Evolutionary conservation across 2,113 vertebrate species (phyloP).

Genomic region (Grus americana): DNA sequence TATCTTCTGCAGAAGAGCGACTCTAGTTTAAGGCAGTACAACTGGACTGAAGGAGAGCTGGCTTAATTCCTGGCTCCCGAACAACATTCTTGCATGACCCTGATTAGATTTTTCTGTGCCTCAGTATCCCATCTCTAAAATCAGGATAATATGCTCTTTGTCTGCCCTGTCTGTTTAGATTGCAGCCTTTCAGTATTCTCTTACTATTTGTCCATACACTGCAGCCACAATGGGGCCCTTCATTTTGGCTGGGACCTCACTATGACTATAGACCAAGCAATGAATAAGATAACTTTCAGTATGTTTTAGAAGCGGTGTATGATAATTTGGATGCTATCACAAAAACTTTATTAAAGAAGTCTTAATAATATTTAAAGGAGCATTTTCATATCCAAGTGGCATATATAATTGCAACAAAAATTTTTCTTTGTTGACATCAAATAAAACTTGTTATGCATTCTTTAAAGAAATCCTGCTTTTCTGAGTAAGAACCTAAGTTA

Average conservation of each 20-base stretch:
- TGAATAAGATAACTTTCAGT: not conserved
- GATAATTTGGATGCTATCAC: not conserved
- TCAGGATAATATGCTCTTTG: conserved; percentile 57
- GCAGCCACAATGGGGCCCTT: conserved; percentile 37
- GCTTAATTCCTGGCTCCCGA: conserved; percentile 22
- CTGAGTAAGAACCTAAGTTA: not conserved
- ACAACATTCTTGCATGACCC: conserved; percentile 39
- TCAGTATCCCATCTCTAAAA: conserved; percentile 64
- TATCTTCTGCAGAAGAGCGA: not conserved
- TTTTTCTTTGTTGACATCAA: not conserved
- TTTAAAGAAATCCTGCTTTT: not conserved
- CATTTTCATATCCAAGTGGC: not conserved
- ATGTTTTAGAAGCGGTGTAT: not conserved
- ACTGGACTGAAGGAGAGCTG: not conserved
- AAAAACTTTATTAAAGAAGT: not conserved
- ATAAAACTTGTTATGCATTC: not conserved
- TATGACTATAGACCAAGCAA: not conserved
- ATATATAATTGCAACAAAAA: not conserved
- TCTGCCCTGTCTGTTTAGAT: conserved; percentile 48
- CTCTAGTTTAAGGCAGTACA: conserved; percentile 1
- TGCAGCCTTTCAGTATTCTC: conserved; percentile 42
- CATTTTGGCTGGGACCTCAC: conserved; percentile 8
- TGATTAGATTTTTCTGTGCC: conserved; percentile 58
- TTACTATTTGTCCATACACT: conserved; percentile 45
- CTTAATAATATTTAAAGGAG: not conserved